A percentile compares a stretch with the other conserved stretches of the same genome.
These are phyloP conservation scores for Junonia oenone DNA, from an alignment of 2,888 invertebrate genomes.

Conservation along the genomic window DNA sequence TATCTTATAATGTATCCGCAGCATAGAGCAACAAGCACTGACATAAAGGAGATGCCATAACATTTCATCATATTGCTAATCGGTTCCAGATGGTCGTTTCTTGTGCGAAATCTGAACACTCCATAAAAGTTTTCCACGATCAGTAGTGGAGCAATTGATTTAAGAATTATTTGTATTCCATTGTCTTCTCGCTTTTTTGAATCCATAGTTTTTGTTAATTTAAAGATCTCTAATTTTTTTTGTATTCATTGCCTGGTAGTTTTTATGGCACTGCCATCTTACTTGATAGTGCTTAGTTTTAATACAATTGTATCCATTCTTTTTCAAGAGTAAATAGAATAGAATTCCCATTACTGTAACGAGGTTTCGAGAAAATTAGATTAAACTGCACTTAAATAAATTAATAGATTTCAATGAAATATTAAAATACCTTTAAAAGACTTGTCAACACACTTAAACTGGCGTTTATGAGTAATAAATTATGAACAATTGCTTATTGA, in stretches of 20 bases:
- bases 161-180: not conserved
- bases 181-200: not conserved
- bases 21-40: not conserved
- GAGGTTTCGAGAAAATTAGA: not conserved
- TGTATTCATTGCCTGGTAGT: no score
- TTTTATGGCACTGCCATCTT: no score
- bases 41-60: not conserved
- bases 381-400: not conserved
- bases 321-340: not conserved
- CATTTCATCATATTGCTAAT: conserved; percentile 5
- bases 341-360: not conserved
- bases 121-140: conserved; percentile 11
- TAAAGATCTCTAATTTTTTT: no score
- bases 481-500: no score
- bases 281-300: no score
- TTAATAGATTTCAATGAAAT: not conserved
- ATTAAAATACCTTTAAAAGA: not conserved
- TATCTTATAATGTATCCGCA: not conserved
- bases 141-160: not conserved
- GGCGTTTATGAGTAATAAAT: no score
- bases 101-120: conserved; percentile 4
- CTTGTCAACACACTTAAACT: no score
- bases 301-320: not conserved
- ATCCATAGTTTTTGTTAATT: not conserved
- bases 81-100: not conserved